A percentile compares a stretch with the other conserved stretches of the same genome.
Conservation (phyloP, 2,888 invertebrate species). For the Dolomedes plantarius region DNA sequence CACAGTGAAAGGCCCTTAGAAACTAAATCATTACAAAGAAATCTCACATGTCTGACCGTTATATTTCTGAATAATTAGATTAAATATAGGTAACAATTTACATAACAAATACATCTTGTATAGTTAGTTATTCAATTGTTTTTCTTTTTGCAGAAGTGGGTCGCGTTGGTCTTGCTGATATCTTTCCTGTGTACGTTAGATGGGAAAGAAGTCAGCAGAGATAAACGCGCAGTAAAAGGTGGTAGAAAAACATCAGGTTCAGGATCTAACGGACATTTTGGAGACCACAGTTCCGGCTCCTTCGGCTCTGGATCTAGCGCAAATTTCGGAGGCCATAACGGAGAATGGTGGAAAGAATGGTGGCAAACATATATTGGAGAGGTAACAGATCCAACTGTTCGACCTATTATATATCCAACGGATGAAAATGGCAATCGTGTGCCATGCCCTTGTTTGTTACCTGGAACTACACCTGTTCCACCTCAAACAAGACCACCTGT, state of each 20-base stretch:
- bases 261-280: neutral
- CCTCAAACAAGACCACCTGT: constrained; percentile 19
- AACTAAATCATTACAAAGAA: no score
- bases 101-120: no score
- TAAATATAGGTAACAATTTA: no score
- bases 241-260: constrained; percentile 46
- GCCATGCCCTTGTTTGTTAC: constrained; percentile 60
- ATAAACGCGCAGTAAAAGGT: constrained; percentile 64
- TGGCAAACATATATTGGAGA: constrained; percentile 69
- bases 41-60: no score
- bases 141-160: constrained; percentile 46
- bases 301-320: constrained; percentile 6
- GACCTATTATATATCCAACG: constrained; percentile 55
- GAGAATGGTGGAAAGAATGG: constrained; percentile 71
- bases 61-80: no score
- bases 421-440: constrained; percentile 55
- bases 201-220: constrained; percentile 43
- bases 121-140: no score
- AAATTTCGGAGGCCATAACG: constrained; percentile 13
- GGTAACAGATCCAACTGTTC: constrained; percentile 69
- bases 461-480: constrained; percentile 47
- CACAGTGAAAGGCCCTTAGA: no score
- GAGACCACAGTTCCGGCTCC: no score
- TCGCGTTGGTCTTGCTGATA: constrained; percentile 30
- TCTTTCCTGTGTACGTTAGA: constrained; percentile 26